These are phyloP conservation scores for Cistogaster globosa DNA, from an alignment of 2,888 invertebrate genomes.

Conservation along the genomic window DNA sequence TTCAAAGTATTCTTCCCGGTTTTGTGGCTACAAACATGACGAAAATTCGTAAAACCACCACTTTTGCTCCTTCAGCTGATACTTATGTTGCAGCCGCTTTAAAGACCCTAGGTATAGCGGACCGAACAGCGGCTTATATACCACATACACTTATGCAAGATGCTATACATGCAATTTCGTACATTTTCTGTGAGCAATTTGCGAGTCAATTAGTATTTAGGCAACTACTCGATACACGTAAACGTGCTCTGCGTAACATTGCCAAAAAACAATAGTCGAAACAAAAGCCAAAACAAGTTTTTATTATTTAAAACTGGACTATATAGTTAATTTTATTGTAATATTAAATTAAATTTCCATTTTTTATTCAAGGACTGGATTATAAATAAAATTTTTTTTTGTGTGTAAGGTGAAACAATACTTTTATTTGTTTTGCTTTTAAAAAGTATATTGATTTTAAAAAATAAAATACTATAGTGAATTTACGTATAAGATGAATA, in stretches of 20 bases:
- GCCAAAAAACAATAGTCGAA: slow-evolving; percentile 76
- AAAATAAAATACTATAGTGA: not conserved
- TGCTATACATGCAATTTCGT: slow-evolving; percentile 74
- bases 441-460: slow-evolving; percentile 48
- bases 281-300: slow-evolving; percentile 5
- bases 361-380: slow-evolving; percentile 51
- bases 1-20: slow-evolving; percentile 93
- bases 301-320: not conserved
- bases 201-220: slow-evolving; percentile 78
- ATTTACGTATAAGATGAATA: too few relatives aligned
- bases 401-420: slow-evolving; percentile 35
- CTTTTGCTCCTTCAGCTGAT: slow-evolving; percentile 90
- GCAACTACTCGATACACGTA: slow-evolving; percentile 77
- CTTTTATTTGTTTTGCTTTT: slow-evolving; percentile 37
- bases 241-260: slow-evolving; percentile 78
- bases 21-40: slow-evolving; percentile 97
- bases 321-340: slow-evolving; percentile 28
- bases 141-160: slow-evolving; percentile 80
- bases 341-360: slow-evolving; percentile 26
- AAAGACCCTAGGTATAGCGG: slow-evolving; percentile 87
- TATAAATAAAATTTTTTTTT: slow-evolving; percentile 3
- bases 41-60: slow-evolving; percentile 88
- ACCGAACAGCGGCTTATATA: slow-evolving; percentile 89
- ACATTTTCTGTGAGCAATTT: slow-evolving; percentile 76
- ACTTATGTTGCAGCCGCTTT: slow-evolving; percentile 89